phyloP scores from a whole-genome alignment of 2,797 vertebrate species.

The Uromys caudimaculatus region DNA sequence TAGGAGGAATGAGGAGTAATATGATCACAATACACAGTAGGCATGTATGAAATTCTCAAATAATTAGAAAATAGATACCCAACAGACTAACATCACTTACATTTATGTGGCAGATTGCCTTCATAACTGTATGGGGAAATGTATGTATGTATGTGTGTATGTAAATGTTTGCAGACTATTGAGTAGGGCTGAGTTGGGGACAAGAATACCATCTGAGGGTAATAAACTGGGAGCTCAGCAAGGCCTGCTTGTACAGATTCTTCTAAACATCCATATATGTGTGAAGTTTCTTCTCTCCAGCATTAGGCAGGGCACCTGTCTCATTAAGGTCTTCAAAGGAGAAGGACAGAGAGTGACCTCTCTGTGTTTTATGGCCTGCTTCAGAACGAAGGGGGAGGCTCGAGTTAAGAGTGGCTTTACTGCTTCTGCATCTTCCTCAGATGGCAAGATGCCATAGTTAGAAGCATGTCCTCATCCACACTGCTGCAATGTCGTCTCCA shows the following conservation, averaged over 20 bases:
- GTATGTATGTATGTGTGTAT: neutral
- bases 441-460: neutral
- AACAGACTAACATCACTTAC: neutral
- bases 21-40: neutral
- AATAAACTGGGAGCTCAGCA: neutral
- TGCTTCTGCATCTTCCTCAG: neutral
- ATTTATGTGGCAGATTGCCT: neutral
- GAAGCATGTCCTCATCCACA: neutral
- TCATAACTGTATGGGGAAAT: neutral
- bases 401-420: neutral
- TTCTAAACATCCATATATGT: neutral
- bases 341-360: neutral
- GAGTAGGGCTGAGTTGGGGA: neutral
- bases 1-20: neutral
- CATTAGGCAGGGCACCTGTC: neutral
- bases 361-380: neutral
- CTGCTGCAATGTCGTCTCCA: neutral
- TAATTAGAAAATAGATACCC: neutral
- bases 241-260: neutral
- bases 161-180: neutral
- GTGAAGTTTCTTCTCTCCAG: neutral
- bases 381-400: neutral
- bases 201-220: neutral
- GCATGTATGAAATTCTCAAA: neutral
- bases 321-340: neutral